A percentile compares a stretch with the other conserved stretches of the same genome.
phyloP scores from a whole-genome alignment of 2,113 vertebrate species.

The Amblyornis subalaris region DNA sequence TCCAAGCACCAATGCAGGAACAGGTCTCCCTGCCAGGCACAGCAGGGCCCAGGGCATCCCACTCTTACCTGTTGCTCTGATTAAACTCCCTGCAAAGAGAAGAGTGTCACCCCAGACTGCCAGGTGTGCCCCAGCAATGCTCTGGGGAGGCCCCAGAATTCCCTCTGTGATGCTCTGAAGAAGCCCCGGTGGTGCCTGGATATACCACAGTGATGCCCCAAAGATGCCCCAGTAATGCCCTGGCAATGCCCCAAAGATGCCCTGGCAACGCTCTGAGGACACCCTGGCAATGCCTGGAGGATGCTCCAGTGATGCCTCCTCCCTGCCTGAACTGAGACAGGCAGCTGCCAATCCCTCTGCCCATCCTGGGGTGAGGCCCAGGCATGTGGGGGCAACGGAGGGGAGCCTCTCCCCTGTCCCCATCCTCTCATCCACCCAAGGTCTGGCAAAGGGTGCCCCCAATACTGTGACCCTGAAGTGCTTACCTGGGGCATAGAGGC shows the following conservation, averaged over 20 bases:
- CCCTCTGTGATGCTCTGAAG: neutral
- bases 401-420: neutral
- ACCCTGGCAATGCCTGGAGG: too few species aligned
- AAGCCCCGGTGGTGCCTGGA: neutral
- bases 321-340: neutral
- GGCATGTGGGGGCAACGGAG: fast-evolving
- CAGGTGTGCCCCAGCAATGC: neutral
- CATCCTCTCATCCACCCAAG: neutral
- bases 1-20: fast-evolving
- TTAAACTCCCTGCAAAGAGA: neutral
- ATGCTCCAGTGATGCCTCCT: neutral
- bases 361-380: neutral
- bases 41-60: fast-evolving
- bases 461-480: neutral
- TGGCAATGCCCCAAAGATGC: too few species aligned
- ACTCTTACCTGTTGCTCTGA: constrained; percentile 19
- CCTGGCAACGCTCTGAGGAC: neutral
- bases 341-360: neutral
- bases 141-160: neutral
- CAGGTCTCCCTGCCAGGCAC: neutral
- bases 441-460: neutral
- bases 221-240: neutral
- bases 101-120: neutral
- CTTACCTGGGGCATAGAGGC: constrained; percentile 1
- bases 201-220: neutral